Evolutionary conservation across 2,888 invertebrate species (phyloP), one percentile per base, ranked within the genome.

Genomic region (Polydrusus cervinus): DNA sequence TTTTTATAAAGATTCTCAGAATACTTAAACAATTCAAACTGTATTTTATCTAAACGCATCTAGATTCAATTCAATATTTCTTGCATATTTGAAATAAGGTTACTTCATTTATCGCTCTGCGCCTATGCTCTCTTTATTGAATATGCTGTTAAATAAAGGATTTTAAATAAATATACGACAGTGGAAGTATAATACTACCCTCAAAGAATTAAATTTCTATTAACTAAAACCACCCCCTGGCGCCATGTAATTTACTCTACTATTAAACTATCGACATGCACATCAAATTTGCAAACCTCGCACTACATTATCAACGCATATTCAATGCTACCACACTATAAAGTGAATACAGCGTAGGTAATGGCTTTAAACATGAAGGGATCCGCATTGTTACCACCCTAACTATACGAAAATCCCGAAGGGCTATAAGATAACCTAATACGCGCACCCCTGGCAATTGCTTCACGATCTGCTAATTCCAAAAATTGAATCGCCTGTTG

Each of bases 391-490:
- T 76, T 76, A 76, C 72, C 57, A 53, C 76, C 73, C 69, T 34
- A 43, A 65, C 61, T 67, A 66, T 43, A 65, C 51, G 72, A 72
- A 70, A 73, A 76, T 73, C 76, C 76, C 76, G 61, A 72, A 76
- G 76, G 72, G 69, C 72, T 62, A 51, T 67, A 71, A 76, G 73
- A 76, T 76, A 76, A 76, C 72, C 73, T 66, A 73, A 76, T 75
- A 70, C 64, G 53, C 57, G 53, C 65, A 69, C 76, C 76, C 76
- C 66, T 55, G 64, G 49, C 76, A 68, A 72, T 76, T 60, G 73
- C 70, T 76, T 76, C 73, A 73, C 73, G 76, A 76, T 76, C 73
- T 76, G 76, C 73, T 76, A 76, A 76, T 73, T 76, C 53, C 73
- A 65, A 76, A 76, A 75, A 75, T 75, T 67, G 71, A 71, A 67